Evolutionary conservation across 35 echinoderm and acorn worm genomes (phyloP), one percentile per base, ranked within the genome.

Genomic region (Amphiura filiformis): DNA sequence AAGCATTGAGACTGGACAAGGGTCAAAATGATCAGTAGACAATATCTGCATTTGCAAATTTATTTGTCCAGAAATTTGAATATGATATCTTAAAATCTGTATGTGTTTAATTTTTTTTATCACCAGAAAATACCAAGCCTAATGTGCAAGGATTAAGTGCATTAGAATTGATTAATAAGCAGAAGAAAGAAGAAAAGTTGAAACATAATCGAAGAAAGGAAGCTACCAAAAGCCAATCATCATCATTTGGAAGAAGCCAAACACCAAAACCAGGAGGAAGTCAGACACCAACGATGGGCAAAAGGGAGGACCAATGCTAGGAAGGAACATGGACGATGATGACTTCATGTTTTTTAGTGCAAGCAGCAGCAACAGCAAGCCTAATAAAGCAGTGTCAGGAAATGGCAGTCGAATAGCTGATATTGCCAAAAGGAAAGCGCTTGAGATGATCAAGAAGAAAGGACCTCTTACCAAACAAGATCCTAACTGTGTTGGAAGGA

Each of bases 401-500:
- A 64, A 79, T 31, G 38, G n/a, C n/a, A 41, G 42, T 82, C 78
- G 37, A 77, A 56, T 38, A 36, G 39, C 87, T 13, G 77, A 85
- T 34, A 57, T 91, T 4, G 82, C 86, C 0, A 89, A 87, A 65
- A 78, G 78, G 23, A 91, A 82, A 75, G 93, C 93, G 4, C 5
- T 83, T 3, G 89, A 86, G 0, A 26, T 94, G 17, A 57, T 99
- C 23, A 83, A 78, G n/a, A 75, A 84, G 77, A 98, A 94, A 35
- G 96, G 96, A n/a, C 70, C 70, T 32, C 42, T 99, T 12, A 38
- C 17, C 18, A 99, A 99, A 80, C 28, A 78, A 31, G 90, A 99
- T 81, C 93, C 93, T 0, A 99, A 99, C 56, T 38, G 82, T n/a
- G 77, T 87, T 0, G 83, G 80, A 20, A 89, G 61, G 13, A 84